Evolutionary conservation across 2,888 invertebrate genomes (phyloP), one percentile per base, ranked within the genome.

Genomic region (Nephrocerus scutellatus): DNA sequence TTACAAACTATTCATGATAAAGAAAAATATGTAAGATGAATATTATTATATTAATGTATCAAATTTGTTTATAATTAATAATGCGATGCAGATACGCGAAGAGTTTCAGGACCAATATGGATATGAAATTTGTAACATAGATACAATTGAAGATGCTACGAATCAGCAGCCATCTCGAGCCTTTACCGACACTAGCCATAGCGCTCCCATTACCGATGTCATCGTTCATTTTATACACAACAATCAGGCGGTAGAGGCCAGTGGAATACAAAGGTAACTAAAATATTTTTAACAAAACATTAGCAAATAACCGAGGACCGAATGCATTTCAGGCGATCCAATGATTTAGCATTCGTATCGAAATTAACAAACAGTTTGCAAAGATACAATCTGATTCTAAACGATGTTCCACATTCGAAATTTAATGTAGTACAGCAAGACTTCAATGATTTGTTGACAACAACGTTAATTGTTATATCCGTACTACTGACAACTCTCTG

Each of bases 91-190:
- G 79, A 71, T 80, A 34, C 71, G 70, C 14, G 53, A 68, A 13
- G 71, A 74, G 7, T 74, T 81, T 48, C 61, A 70, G 16, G 49
- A 60, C 2, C 67, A 68, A 4, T 75, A 77, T 59, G 53, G 54
- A 18, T 74, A 74, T 66, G 68, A 74, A 63, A 68, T 64, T 25
- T 80, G 79, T 57, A 74, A 75, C 59, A 72, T 77, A 42, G 79
- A 79, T 60, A 70, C 72, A 39, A 70, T 76, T 37, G 56, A 29
- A 68, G 49, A 48, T 35, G 38, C 44, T 13, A 45, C 46, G 6
- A 48, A 52, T 34, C 25, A 25, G 10, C 24, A 31, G 14, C n/a
- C n/a, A n/a, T n/a, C n/a, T n/a, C n/a, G n/a, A n/a, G n/a, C n/a
- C n/a, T n/a, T n/a, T n/a, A n/a, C n/a, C n/a, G n/a, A n/a, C n/a